Percentiles rank a stretch among this genome's conserved stretches.
These are phyloP conservation scores for Cosmorhoe ocellata DNA, from an alignment of 2,888 invertebrate species.

Conservation along the genomic window DNA sequence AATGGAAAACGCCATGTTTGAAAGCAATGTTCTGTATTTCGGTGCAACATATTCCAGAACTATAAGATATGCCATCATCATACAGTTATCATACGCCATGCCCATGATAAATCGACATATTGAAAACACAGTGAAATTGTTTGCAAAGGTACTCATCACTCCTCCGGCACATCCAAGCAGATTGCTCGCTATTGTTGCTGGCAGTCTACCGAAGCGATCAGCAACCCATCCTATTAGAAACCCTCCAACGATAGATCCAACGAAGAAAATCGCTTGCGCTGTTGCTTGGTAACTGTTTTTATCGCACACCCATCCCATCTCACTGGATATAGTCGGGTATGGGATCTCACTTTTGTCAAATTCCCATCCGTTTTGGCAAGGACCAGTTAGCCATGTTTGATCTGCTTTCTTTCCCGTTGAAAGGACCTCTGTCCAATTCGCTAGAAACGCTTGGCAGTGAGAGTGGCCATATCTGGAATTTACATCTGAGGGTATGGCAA, in stretches of 20 bases:
- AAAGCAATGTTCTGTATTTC: conserved; percentile 55
- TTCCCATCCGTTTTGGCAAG: conserved; percentile 62
- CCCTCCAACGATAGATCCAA: conserved; percentile 58
- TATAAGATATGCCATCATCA: conserved; percentile 58
- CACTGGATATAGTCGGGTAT: conserved; percentile 60
- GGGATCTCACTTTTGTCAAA: conserved; percentile 61
- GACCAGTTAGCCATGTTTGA: conserved; percentile 45
- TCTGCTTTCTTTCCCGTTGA: conserved; percentile 41
- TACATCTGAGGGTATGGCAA: conserved; percentile 41
- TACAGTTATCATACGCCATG: conserved; percentile 60
- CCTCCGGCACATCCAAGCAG: conserved; percentile 54
- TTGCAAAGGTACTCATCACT: conserved; percentile 48
- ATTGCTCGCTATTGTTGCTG: conserved; percentile 50
- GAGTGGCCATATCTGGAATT: conserved; percentile 53
- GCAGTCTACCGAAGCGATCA: conserved; percentile 58
- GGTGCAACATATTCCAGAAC: conserved; percentile 61
- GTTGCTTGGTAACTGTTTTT: conserved; percentile 60
- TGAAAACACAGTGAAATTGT: conserved; percentile 50
- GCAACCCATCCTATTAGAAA: conserved; percentile 56
- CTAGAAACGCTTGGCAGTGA: conserved; percentile 49
- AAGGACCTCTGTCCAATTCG: conserved; percentile 57
- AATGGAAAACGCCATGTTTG: conserved; percentile 54
- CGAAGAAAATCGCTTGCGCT: conserved; percentile 59
- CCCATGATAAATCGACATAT: conserved; percentile 57
- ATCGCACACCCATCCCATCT: conserved; percentile 61